Conservation (phyloP, 37 sponge, comb jelly and placozoan genomes). For the Axinella damicornis region DNA sequence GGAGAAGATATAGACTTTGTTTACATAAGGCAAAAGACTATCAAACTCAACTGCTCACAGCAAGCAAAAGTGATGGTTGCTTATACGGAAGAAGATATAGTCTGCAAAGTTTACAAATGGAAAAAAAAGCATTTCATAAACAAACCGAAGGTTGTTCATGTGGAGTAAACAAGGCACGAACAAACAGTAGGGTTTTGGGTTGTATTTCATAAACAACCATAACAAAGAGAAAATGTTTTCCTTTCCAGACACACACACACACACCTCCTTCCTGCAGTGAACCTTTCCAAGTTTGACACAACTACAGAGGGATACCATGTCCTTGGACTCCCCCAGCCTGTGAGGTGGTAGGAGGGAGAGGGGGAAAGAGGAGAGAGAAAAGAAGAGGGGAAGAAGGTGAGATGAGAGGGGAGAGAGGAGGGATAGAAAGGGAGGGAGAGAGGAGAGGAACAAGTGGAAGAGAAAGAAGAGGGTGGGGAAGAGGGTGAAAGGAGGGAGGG, state of each 20-base stretch:
- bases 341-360: background rate
- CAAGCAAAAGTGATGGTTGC: no score
- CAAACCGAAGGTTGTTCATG: no score
- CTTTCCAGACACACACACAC: slow-evolving; percentile 35
- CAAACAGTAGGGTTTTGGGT: no score
- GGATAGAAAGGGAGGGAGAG: slow-evolving; percentile 4
- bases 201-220: background rate
- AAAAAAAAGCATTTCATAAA: no score
- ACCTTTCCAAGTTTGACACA: slow-evolving; percentile 46
- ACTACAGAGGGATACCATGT: slow-evolving; percentile 37
- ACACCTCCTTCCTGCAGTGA: slow-evolving; percentile 50
- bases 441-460: slow-evolving; percentile 23
- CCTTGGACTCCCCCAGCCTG: slow-evolving; percentile 31
- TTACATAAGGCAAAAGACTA: no score
- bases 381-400: background rate
- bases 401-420: slow-evolving; percentile 1
- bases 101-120: no score
- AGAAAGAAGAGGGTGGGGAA: slow-evolving; percentile 4
- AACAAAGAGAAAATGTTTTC: background rate
- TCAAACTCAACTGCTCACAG: no score
- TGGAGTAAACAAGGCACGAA: no score
- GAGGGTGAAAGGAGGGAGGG: slow-evolving; percentile 39
- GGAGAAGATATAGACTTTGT: no score
- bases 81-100: no score
- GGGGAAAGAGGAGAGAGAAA: background rate